Conservation (phyloP, 2,888 invertebrate species). For the Ectemnius lituratus region DNA sequence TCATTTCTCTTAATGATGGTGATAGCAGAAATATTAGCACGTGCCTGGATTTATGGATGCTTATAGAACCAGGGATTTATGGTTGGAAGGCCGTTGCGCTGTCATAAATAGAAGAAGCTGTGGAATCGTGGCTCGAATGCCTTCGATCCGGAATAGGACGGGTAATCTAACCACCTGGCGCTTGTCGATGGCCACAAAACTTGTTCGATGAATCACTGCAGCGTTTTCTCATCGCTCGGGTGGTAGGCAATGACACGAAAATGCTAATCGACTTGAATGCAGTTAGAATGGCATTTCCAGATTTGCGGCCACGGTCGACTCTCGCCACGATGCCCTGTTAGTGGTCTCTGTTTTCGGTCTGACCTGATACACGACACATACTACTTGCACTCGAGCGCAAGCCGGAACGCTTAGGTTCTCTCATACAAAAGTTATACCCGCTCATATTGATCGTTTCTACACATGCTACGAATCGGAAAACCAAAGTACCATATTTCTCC, state of each 20-base stretch:
- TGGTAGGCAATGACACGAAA: constrained; percentile 49
- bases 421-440: no score
- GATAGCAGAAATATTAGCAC: constrained; percentile 43
- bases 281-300: constrained; percentile 37
- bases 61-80: constrained; percentile 25
- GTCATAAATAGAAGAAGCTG: neutral
- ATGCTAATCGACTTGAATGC: constrained; percentile 50
- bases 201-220: constrained; percentile 55
- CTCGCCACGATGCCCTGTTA: neutral
- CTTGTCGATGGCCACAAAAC: constrained; percentile 49
- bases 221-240: constrained; percentile 48
- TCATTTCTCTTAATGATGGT: constrained; percentile 27
- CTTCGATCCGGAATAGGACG: constrained; percentile 33
- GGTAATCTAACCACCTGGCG: constrained; percentile 49
- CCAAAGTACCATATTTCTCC: no score
- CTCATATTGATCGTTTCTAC: no score
- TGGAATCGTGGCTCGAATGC: constrained; percentile 24
- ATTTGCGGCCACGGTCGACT: constrained; percentile 16
- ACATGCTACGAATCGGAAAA: no score
- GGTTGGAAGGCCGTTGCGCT: constrained; percentile 7
- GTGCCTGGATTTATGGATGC: constrained; percentile 33
- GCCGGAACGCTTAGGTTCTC: no score
- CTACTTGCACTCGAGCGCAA: no score
- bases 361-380: no score
- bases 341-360: neutral